Evolutionary conservation across 2,888 invertebrate genomes (phyloP), one percentile per base, ranked within the genome.

Genomic region (Chironomus tentans): DNA sequence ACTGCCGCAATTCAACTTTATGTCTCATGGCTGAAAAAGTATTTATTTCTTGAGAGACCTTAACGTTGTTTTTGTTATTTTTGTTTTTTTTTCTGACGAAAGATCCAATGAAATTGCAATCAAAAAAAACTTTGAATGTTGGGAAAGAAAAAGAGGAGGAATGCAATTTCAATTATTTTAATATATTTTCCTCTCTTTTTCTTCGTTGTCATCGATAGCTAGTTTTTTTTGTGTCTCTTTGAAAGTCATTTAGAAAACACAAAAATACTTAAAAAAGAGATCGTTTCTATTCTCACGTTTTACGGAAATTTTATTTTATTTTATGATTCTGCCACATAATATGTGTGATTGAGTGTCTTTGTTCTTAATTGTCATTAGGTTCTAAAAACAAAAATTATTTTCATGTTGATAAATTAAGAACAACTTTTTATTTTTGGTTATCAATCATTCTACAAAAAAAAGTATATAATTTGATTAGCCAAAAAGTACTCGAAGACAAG

Each of bases 41-140:
- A 65, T 65, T 65, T 65, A 62, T 56, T 56, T 56, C 56, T 56
- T 56, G 56, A 56, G 56, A 56, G 56, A 56, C 56, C 56, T 56
- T 56, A 56, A 56, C n/a, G 56, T 56, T 56, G 5, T 18, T 15
- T n/a, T 56, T 56, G 1, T 38, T 38, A 10, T 38, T 7, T 38
- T 38, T 1, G 1, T 10, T 38, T 38, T 38, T 38, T 10, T 38
- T 15, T 15, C 56, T 56, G 56, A 56, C 56, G 56, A 56, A 56
- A 56, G 56, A 56, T 56, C 7, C 56, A 56, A 56, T 56, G 56
- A 56, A 56, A 56, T 56, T 56, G 56, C 56, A 56, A 56, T 56
- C 56, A 56, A 56, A 56, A 56, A 56, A 56, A 56, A 15, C 56
- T 15, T 56, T n/a, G 56, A 15, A 18, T 56, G n/a, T 56, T 15